Percentiles rank a stretch among this genome's conserved stretches.
Conservation (phyloP, 2,888 invertebrate species). For the Melieria picta region DNA sequence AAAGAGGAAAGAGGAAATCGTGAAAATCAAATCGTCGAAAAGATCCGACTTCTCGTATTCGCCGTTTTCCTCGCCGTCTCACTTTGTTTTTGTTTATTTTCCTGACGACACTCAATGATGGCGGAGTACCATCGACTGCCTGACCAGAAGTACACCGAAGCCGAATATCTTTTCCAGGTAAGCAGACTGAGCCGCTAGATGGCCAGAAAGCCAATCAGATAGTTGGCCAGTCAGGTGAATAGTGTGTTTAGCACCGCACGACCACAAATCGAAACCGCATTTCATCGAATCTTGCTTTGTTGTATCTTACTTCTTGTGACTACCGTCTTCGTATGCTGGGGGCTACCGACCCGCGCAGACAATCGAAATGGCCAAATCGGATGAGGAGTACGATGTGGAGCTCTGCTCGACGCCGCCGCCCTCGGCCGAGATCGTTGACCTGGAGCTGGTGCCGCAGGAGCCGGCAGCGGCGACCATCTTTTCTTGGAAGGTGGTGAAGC, state of each 20-base stretch:
- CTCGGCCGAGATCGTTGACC: slow-evolving; percentile 40
- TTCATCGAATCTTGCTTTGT: slow-evolving; percentile 19
- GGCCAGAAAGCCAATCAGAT: background rate
- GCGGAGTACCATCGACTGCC: slow-evolving; percentile 45
- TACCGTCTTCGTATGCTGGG: background rate
- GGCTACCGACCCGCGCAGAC: slow-evolving; percentile 38
- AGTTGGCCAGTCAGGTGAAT: too few species aligned
- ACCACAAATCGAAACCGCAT: too few species aligned
- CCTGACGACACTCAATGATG: slow-evolving; percentile 41
- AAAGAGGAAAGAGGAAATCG: slow-evolving; percentile 36
- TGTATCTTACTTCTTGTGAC: slow-evolving; percentile 17
- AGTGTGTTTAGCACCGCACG: too few species aligned
- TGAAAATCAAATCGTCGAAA: slow-evolving; percentile 38
- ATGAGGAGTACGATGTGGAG: slow-evolving; percentile 46
- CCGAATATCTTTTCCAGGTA: slow-evolving; percentile 50
- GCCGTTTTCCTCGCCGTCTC: slow-evolving; percentile 36
- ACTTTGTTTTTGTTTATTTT: slow-evolving; percentile 44
- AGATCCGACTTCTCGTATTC: slow-evolving; percentile 35
- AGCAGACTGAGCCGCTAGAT: background rate
- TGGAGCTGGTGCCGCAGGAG: slow-evolving; percentile 42
- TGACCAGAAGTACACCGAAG: slow-evolving; percentile 48
- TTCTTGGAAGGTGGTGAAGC: slow-evolving; percentile 46
- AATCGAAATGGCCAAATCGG: slow-evolving; percentile 51
- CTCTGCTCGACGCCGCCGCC: slow-evolving; percentile 44
- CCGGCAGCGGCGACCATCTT: slow-evolving; percentile 31